These are phyloP conservation scores for Laspeyria flexula DNA, from an alignment of 2,888 invertebrate species.

Conservation along the genomic window DNA sequence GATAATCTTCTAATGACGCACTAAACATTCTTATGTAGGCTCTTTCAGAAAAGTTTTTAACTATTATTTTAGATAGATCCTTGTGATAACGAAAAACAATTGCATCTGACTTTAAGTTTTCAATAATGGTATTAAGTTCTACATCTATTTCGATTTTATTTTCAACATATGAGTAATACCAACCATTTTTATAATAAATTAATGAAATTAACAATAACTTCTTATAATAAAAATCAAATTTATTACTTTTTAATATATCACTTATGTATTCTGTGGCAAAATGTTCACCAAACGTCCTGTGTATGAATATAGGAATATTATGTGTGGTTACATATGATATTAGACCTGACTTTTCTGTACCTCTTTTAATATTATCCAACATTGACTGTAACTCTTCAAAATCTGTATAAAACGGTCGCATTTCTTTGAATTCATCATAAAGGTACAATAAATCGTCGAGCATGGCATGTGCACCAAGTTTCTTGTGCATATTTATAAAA, in stretches of 20 bases:
- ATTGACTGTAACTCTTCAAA: background rate
- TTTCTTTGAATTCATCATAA: background rate
- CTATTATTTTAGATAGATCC: background rate
- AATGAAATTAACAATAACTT: background rate
- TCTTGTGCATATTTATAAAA: background rate
- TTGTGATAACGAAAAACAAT: background rate
- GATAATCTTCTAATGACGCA: background rate
- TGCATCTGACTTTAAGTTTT: background rate
- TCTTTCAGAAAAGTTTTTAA: background rate
- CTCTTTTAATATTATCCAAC: background rate
- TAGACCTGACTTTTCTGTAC: slow-evolving; percentile 3
- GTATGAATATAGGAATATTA: slow-evolving; percentile 5
- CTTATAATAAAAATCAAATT: background rate
- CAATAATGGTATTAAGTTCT: background rate
- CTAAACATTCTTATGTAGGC: background rate
- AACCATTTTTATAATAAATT: background rate
- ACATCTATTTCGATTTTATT: background rate
- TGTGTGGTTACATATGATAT: slow-evolving; percentile 1
- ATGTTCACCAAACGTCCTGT: slow-evolving; percentile 9
- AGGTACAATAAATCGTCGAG: background rate
- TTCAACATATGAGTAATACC: background rate
- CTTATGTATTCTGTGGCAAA: slow-evolving; percentile 10
- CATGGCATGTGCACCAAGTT: background rate
- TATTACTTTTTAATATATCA: slow-evolving; percentile 2
- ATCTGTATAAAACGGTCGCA: background rate